Percentiles rank a stretch among this genome's conserved stretches.
Evolutionary conservation across 2,113 vertebrate genomes (phyloP).

Genomic region (Mustelus asterias): DNA sequence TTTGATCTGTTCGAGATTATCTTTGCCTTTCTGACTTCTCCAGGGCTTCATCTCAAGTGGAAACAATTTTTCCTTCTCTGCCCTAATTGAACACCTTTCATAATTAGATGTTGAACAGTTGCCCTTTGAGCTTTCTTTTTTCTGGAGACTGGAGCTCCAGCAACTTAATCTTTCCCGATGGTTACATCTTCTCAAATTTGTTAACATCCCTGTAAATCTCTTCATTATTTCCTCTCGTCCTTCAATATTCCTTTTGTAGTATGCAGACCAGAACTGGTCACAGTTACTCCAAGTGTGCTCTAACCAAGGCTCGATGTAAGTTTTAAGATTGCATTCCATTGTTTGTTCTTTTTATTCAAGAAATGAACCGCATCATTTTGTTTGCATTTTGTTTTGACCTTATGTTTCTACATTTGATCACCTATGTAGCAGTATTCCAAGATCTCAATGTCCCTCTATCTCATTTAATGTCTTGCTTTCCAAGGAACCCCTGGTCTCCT

Average conservation of each 20-base stretch:
- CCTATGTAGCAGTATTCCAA: not conserved
- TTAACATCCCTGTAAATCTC: not conserved
- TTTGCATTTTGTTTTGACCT: not conserved
- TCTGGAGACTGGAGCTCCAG: not conserved
- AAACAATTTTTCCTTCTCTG: no score
- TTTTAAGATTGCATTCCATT: not conserved
- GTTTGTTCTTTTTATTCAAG: not conserved
- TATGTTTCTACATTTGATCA: not conserved
- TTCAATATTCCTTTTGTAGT: not conserved
- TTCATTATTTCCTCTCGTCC: not conserved
- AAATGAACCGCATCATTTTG: not conserved
- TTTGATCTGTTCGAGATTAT: no score
- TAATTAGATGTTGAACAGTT: no score
- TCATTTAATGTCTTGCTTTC: not conserved
- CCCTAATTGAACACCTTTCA: no score
- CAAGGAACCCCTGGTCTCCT: not conserved
- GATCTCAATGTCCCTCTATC: not conserved
- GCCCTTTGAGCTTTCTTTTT: no score
- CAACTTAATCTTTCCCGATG: not conserved
- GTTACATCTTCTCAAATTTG: not conserved
- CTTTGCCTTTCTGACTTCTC: no score
- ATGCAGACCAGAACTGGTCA: not conserved
- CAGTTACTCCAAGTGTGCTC: not conserved
- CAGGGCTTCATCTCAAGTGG: no score
- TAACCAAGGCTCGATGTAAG: not conserved